Percentiles rank a stretch among this genome's conserved stretches.
These are phyloP conservation scores for Callospermophilus lateralis DNA, from an alignment of 2,113 vertebrate species.

Conservation along the genomic window DNA sequence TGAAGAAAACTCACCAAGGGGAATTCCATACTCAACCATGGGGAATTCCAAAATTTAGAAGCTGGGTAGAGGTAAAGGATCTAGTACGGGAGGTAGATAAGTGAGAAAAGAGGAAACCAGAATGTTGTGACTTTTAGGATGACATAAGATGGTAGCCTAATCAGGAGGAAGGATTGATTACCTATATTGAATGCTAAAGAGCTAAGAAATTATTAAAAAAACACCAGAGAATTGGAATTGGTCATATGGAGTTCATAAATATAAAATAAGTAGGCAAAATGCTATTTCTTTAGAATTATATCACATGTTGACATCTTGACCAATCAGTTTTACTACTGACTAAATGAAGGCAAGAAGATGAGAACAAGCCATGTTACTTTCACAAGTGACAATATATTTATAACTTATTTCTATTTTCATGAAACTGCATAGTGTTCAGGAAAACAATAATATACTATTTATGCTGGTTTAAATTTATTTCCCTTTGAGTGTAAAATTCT, in stretches of 20 bases:
- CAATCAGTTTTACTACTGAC: neutral
- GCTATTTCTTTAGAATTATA: neutral
- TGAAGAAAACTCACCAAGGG: neutral
- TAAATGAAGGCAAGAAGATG: neutral
- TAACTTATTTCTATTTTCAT: conserved; percentile 11
- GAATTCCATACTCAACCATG: neutral
- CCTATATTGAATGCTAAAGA: neutral
- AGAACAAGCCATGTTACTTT: neutral
- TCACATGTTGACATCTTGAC: neutral
- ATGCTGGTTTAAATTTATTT: conserved; percentile 29
- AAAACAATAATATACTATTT: neutral
- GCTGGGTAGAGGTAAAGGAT: neutral
- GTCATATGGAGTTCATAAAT: neutral
- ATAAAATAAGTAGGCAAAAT: conserved; percentile 13
- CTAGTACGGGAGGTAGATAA: neutral
- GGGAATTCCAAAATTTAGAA: neutral
- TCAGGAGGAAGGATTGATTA: neutral
- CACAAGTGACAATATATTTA: neutral
- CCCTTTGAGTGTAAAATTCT: neutral
- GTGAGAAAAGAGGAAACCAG: neutral
- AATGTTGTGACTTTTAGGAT: neutral
- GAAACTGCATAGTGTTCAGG: neutral
- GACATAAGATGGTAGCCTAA: neutral
- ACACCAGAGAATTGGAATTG: neutral
- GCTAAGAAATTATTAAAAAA: neutral